phyloP scores from a whole-genome alignment of 2,113 vertebrate genomes.

The Gopherus evgoodei region DNA sequence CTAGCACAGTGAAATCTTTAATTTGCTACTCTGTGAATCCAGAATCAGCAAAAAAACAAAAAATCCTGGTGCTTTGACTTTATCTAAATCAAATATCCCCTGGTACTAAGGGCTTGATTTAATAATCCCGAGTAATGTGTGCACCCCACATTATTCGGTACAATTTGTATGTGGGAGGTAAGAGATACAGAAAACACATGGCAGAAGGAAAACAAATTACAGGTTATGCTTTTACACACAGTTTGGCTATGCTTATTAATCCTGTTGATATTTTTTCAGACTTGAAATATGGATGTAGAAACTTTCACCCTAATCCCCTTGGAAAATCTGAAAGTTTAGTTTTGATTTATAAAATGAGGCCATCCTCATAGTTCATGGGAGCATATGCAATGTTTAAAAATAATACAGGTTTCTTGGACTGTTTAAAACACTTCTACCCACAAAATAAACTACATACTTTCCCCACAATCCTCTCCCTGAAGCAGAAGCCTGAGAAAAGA shows the following conservation, averaged over 20 bases:
- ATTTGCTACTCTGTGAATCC: slow-evolving; percentile 66
- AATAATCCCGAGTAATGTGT: slow-evolving; percentile 69
- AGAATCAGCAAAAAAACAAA: slow-evolving; percentile 27
- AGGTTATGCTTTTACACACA: slow-evolving; percentile 70
- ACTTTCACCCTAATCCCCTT: slow-evolving; percentile 60
- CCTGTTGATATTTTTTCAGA: slow-evolving; percentile 61
- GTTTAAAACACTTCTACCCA: neutral
- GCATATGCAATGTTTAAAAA: neutral
- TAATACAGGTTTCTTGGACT: neutral
- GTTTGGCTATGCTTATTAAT: slow-evolving; percentile 71
- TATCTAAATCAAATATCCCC: slow-evolving; percentile 47
- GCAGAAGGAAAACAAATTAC: slow-evolving; percentile 73
- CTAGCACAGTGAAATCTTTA: slow-evolving; percentile 62
- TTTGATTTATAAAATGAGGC: slow-evolving; percentile 58
- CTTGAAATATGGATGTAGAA: slow-evolving; percentile 61
- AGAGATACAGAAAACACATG: slow-evolving; percentile 77
- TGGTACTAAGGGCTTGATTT: slow-evolving; percentile 57
- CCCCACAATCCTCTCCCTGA: neutral
- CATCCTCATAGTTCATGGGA: slow-evolving; percentile 24
- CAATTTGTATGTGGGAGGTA: slow-evolving; percentile 75
- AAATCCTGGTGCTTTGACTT: slow-evolving; percentile 34
- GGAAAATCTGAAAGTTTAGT: slow-evolving; percentile 25
- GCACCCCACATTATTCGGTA: slow-evolving; percentile 69
- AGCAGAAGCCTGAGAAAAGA: neutral
- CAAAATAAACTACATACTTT: slow-evolving; percentile 56